Evolutionary conservation across 2,888 invertebrate genomes (phyloP).

Genomic region (Morpho achilles): DNA sequence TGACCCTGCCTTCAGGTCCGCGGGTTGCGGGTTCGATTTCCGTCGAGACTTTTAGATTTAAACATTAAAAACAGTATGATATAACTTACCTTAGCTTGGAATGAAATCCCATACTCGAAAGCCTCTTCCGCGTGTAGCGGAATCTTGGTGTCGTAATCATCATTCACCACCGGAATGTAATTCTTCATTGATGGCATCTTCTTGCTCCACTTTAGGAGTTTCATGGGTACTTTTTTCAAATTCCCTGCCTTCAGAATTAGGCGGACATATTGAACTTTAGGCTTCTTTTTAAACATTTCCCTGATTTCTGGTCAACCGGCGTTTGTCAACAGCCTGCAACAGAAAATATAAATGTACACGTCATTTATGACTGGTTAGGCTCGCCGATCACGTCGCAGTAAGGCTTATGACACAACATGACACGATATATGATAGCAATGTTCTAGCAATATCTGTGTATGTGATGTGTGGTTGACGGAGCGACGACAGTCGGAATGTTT

Average conservation of each 20-base stretch:
- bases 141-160: constrained; percentile 96
- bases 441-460: no score
- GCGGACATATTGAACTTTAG: constrained; percentile 59
- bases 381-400: no score
- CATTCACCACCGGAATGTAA: constrained; percentile 97
- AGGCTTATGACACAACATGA: no score
- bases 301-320: constrained; percentile 14
- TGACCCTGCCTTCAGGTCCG: no score
- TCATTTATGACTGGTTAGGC: no score
- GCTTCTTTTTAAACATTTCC: constrained; percentile 59
- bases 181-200: constrained; percentile 92
- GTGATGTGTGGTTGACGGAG: no score
- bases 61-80: neutral
- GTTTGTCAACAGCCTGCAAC: constrained; percentile 21
- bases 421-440: no score
- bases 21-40: no score
- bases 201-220: constrained; percentile 65
- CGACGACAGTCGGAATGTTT: no score
- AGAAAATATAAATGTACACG: constrained; percentile 3
- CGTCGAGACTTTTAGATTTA: no score
- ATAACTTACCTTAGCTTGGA: constrained; percentile 94
- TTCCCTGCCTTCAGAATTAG: constrained; percentile 54
- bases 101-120: constrained; percentile 97
- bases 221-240: constrained; percentile 67
- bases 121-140: constrained; percentile 98